A percentile compares a stretch with the other conserved stretches of the same genome.
Evolutionary conservation across 2,113 vertebrate species (phyloP).

Genomic region (Dicrurus megarhynchus): DNA sequence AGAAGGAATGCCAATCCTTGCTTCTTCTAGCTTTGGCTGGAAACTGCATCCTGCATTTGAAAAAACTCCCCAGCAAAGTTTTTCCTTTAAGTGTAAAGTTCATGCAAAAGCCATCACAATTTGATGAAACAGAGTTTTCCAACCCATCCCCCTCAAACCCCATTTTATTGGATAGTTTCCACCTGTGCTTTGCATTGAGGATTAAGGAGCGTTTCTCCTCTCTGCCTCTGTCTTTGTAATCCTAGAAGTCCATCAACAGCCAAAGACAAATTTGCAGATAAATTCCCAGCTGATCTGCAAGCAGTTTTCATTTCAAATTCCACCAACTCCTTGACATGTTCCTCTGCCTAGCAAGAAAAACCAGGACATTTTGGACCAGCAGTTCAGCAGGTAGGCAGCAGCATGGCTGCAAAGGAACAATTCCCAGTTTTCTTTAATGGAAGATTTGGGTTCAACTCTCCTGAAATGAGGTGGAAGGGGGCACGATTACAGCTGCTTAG

Average conservation of each 20-base stretch:
- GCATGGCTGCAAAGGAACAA: background rate
- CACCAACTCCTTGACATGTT: background rate
- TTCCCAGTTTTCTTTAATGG: background rate
- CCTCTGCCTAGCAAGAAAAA: background rate
- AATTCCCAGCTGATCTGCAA: conserved; percentile 29
- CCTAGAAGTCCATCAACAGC: background rate
- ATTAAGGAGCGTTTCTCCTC: conserved; percentile 37
- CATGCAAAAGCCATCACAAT: background rate
- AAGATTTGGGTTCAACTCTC: background rate
- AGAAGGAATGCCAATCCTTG: background rate
- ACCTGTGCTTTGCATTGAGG: background rate
- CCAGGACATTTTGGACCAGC: background rate
- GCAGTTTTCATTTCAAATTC: conserved; percentile 48
- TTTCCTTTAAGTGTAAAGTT: background rate
- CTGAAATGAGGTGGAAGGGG: background rate
- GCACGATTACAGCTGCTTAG: background rate
- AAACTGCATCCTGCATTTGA: background rate
- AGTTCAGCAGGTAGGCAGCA: conserved; percentile 45
- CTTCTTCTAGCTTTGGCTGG: background rate
- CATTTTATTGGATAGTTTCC: background rate
- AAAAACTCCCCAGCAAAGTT: background rate
- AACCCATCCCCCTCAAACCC: background rate
- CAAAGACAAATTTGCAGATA: background rate
- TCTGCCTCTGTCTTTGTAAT: background rate
- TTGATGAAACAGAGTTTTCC: background rate